phyloP scores from a whole-genome alignment of 1,140 invertebrate genomes.

The Platorchestia sp. region DNA sequence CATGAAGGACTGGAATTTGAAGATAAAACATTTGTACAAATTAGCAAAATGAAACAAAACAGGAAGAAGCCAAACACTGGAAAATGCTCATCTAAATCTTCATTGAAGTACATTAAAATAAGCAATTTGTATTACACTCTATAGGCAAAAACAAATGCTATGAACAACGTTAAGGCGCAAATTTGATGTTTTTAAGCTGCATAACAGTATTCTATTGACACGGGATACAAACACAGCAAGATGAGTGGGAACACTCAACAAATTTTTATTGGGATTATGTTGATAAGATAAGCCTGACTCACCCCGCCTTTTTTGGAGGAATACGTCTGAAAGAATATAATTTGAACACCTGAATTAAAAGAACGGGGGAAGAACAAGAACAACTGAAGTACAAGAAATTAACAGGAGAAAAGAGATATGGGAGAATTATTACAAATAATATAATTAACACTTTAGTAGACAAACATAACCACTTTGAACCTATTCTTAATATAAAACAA shows the following conservation, averaged over 20 bases:
- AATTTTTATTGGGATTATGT: not conserved
- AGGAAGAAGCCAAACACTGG: not conserved
- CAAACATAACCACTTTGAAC: not conserved
- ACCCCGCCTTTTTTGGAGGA: slow-evolving; percentile 51
- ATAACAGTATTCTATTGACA: not conserved
- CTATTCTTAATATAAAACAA: not conserved
- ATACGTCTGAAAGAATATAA: slow-evolving; percentile 45
- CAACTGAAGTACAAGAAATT: not conserved
- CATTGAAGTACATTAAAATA: not conserved
- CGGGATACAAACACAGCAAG: not conserved
- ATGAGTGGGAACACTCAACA: not conserved
- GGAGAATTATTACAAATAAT: not conserved
- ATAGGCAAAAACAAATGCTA: not conserved
- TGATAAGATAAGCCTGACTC: slow-evolving; percentile 29
- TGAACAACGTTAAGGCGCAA: not conserved
- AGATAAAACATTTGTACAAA: not conserved
- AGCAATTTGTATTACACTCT: not conserved
- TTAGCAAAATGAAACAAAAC: not conserved
- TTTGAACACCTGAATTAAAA: not conserved
- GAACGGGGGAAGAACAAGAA: not conserved
- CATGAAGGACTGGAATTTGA: not conserved
- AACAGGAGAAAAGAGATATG: not conserved
- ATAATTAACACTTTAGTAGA: not conserved
- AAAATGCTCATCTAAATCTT: not conserved
- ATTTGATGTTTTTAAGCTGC: not conserved